Base-by-base conservation (phyloP, 2,888 invertebrate species). In the Thelaira solivaga region DNA sequence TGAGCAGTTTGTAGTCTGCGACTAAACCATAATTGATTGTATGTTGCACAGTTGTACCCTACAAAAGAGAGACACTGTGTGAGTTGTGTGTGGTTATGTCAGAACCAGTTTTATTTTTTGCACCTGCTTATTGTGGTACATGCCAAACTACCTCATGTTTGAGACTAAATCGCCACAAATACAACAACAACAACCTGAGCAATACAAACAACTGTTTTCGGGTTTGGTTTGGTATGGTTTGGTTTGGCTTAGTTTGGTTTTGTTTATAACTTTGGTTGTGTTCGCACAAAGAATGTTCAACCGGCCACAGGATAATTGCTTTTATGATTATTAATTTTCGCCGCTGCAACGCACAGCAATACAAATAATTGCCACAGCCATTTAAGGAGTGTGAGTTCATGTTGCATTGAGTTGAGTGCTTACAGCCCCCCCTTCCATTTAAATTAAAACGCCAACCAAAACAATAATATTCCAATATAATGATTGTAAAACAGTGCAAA, bases 271-370 rank as follows among this genome's bases (percentile, higher is more conserved):
- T 22, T 13, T 51, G 16, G 31, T 24, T 57, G 41, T 49, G 47
- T 34, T 51, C 16, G 24, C 49, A 73, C 51, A 61, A 49, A 53
- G 53, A 47, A 65, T 59, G 51, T 53, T 69, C 20, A 53, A 41
- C 55, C 53, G 45, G 59, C 73, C 73, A 53, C 69, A 74, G 73
- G 73, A 78, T 78, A 74, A 78, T 74, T 74, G 69, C 69, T 78
- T 73, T 73, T 64, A 69, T 65, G 73, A 74, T 78, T 74, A 78
- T 78, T 74, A 69, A 72, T 73, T 68, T 68, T 13, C 11, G 26
- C 3, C 34, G 49, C 13, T 34, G n/a, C 20, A 43, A n/a, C 29
- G 8, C n/a, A 68, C 18, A 49, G 39, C 2, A 26, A 36, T 29
- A 18, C 22, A n/a, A n/a, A 47, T 13, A 39, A 16, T 6, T 6